Evolutionary conservation across 2,888 invertebrate species (phyloP).

Genomic region (Dromius quadrimaculatus): DNA sequence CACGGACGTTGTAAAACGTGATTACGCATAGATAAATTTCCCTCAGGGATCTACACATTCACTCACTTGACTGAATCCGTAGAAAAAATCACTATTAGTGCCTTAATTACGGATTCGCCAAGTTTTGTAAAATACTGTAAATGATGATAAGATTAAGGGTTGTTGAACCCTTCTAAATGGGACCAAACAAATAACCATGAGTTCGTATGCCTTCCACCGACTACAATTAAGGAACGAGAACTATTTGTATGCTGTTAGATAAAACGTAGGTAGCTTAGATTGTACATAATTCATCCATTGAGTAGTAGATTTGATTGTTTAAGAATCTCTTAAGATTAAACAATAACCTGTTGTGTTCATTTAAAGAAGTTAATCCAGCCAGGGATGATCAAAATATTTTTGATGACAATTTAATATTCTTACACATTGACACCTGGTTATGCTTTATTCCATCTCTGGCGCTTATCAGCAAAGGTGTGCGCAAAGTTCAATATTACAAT

Average conservation of each 20-base stretch:
- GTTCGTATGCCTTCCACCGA: slow-evolving; percentile 52
- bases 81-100: slow-evolving; percentile 17
- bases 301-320: slow-evolving; percentile 40
- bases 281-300: slow-evolving; percentile 40
- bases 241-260: slow-evolving; percentile 47
- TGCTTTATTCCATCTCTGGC: slow-evolving; percentile 17
- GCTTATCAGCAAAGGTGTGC: slow-evolving; percentile 13
- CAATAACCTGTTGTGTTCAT: slow-evolving; percentile 52
- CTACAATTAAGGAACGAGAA: slow-evolving; percentile 48
- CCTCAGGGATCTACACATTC: slow-evolving; percentile 49
- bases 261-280: slow-evolving; percentile 34
- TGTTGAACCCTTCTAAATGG: slow-evolving; percentile 35
- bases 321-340: slow-evolving; percentile 47
- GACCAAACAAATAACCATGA: slow-evolving; percentile 48
- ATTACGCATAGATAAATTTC: slow-evolving; percentile 46
- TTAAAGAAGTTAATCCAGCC: slow-evolving; percentile 25
- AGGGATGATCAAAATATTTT: slow-evolving; percentile 23
- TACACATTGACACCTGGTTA: slow-evolving; percentile 2
- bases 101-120: slow-evolving; percentile 34
- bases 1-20: slow-evolving; percentile 48
- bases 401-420: background rate
- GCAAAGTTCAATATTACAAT: background rate
- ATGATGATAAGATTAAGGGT: slow-evolving; percentile 28
- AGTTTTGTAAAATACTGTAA: slow-evolving; percentile 36
- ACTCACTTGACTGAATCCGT: slow-evolving; percentile 28